These are phyloP conservation scores for Sylvilagus floridanus DNA, from an alignment of 2,797 vertebrate genomes.

Conservation along the genomic window DNA sequence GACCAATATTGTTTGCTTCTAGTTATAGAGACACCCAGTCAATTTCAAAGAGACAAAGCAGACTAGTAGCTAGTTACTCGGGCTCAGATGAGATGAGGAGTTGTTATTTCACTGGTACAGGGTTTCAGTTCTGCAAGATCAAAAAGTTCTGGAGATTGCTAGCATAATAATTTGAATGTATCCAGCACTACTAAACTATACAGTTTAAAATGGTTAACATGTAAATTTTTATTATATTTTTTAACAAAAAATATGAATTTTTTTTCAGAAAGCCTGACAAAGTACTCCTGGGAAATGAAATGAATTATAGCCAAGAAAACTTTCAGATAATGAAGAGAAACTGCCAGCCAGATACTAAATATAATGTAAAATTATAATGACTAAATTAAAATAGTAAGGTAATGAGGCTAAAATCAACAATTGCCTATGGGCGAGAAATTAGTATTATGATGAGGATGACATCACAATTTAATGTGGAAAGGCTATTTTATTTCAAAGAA, in stretches of 20 bases:
- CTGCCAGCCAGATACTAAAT: slow-evolving; percentile 6
- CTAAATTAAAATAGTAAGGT: not conserved
- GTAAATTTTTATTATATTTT: not conserved
- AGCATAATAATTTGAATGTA: not conserved
- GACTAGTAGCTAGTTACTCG: not conserved
- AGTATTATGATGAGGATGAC: slow-evolving; percentile 1
- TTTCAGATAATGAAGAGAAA: slow-evolving; percentile 36
- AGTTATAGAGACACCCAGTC: not conserved
- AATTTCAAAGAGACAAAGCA: not conserved
- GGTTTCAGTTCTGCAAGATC: not conserved
- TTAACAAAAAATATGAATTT: not conserved
- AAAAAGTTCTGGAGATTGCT: not conserved
- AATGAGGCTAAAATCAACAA: not conserved
- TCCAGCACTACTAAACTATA: not conserved
- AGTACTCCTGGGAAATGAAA: slow-evolving; percentile 40
- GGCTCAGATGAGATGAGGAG: not conserved
- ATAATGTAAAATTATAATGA: not conserved
- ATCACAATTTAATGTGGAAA: not conserved
- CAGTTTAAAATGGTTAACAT: not conserved
- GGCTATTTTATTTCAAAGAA: slow-evolving; percentile 38
- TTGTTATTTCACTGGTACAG: not conserved
- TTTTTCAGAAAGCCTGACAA: slow-evolving; percentile 29
- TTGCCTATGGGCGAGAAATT: not conserved
- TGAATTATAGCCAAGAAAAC: slow-evolving; percentile 27
- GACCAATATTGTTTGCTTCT: not conserved